Evolutionary conservation across 2,888 invertebrate genomes (phyloP).

Genomic region (Leucania comma): DNA sequence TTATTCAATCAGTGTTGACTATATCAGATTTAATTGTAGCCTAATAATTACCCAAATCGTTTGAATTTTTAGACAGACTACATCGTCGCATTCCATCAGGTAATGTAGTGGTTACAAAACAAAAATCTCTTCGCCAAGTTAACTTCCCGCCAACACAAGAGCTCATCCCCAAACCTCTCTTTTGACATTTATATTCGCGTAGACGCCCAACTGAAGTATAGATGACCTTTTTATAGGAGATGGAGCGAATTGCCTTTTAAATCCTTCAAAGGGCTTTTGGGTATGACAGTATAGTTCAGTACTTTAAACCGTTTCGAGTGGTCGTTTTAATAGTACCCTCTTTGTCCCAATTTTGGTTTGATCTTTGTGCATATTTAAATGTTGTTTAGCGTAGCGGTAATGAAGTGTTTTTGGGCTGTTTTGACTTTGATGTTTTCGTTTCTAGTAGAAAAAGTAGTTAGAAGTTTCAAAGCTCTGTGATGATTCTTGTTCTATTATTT

Average conservation of each 20-base stretch:
- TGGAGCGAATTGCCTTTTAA: slow-evolving; percentile 72
- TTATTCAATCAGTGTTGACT: no score
- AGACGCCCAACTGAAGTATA: slow-evolving; percentile 67
- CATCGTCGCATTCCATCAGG: no score
- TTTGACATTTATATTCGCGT: slow-evolving; percentile 78
- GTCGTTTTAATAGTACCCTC: slow-evolving; percentile 45
- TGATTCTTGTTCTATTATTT: neutral
- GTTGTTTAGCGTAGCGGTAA: slow-evolving; percentile 18
- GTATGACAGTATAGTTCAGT: slow-evolving; percentile 67
- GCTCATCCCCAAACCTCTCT: slow-evolving; percentile 59
- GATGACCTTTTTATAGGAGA: slow-evolving; percentile 80
- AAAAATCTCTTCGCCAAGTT: no score
- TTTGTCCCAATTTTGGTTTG: slow-evolving; percentile 49
- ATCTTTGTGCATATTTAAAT: slow-evolving; percentile 44
- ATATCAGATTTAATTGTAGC: no score
- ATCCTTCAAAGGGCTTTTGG: slow-evolving; percentile 72
- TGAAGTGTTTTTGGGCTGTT: neutral
- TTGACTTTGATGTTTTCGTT: neutral
- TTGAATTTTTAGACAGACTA: no score
- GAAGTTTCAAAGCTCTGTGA: neutral
- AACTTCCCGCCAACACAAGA: slow-evolving; percentile 48
- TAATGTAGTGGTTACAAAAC: no score
- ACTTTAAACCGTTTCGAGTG: slow-evolving; percentile 60
- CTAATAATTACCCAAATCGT: no score
- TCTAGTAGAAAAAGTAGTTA: neutral